Base-by-base conservation (phyloP, 2,888 invertebrate genomes). In the Agonopterix arenella region DNA sequence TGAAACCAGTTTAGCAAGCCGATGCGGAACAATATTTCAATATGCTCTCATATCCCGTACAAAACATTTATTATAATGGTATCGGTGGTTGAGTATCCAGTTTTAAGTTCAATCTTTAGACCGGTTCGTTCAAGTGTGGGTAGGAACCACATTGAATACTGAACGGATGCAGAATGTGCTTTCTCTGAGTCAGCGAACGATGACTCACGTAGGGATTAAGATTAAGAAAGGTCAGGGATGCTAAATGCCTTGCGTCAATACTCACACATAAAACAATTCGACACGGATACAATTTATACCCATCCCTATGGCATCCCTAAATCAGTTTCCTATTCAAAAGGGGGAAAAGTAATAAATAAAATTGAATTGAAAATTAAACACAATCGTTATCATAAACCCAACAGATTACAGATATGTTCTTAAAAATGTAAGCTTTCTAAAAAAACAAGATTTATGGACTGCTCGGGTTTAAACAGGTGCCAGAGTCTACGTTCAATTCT, bases 401-500 rank as follows among this genome's bases (percentile, higher is more conserved):
- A 56, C 60, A 52, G 61, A 64, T 62, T 60, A 57, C 55, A 61
- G 58, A 62, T 58, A 60, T 54, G 57, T 54, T 54, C 56, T 64
- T 63, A 58, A 61, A 61, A 59, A 61, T 58, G 57, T 64, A 62
- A 66, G 65, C 61, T 60, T 64, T 58, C 56, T 58, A 58, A 54
- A 58, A 68, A 75, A 76, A 70, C 49, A 58, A 69, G 76, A 84
- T 85, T 85, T 84, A 84, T 81, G 65, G 60, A 63, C 60, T 67
- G 57, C 56, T 65, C 66, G 61, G 66, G 63, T 68, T 70, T 69
- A 70, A 78, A 75, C 79, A 79, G 80, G 83, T 83, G 77, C 68
- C 61, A 67, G 62, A 58, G 64, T 64, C 66, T 62, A 68, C 73
- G 73, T 76, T 75, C 67, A 71, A 78, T 78, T 80, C 72, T 75